Base-by-base conservation (phyloP, 1,140 invertebrate species). In the Hyles euphorbiae region DNA sequence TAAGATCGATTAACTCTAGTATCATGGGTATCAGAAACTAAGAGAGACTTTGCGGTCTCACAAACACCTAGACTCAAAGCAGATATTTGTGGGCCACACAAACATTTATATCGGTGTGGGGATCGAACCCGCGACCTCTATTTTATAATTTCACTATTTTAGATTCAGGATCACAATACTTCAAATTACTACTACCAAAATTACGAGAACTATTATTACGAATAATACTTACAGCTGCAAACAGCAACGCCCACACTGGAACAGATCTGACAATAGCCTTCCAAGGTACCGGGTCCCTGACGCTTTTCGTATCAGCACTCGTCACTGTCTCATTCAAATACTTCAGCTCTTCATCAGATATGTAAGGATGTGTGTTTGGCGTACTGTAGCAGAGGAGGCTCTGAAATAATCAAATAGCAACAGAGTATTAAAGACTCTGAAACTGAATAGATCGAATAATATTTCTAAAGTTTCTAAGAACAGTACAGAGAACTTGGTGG, bases 361-460 rank as follows among this genome's bases (percentile, higher is more conserved):
- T 98, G 63, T 94, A 94, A 0, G 95, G 95, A 91, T 98, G 96
- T 22, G 93, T 91, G 4, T 91, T 90, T 6, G 97, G 97, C 58
- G 94, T 93, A 64, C 93, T 94, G 88, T 93, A 95, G 87, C 94
- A 95, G 3, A 95, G 76, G 6, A 94, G 58, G 47, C 83, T 81
- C 91, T 92, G 78, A 66, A 90, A 76, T 67, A 48, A 55, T 50
- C 56, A 51, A 47, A 22, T 22, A 22, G 22, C 22, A 22, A 22
- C 2, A 22, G 0, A 22, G 22, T 22, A 22, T 22, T 22, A 22
- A 32, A 44, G 33, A 45, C 49, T 10, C 7, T 10, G 51, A 22
- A 55, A 12, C 22, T 34, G 7, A 6, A 58, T 54, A 3, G 22
- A 22, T 22, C 22, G 9, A 59, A 46, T 22, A 51, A 50, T 34